Evolutionary conservation across 2,888 invertebrate genomes (phyloP).

Genomic region (Cephus pygmeus): DNA sequence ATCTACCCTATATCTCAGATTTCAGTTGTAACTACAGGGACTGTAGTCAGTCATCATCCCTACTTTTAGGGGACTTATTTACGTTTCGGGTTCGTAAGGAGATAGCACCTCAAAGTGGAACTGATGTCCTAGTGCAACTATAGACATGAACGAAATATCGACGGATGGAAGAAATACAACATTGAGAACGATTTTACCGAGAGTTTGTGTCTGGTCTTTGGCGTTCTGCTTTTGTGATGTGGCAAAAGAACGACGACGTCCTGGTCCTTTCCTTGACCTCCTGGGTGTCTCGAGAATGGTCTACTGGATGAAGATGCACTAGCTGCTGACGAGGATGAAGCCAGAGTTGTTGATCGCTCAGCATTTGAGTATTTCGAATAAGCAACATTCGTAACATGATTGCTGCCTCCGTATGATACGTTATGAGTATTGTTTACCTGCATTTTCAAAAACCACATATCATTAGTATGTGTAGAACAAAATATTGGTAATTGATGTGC

Average conservation of each 20-base stretch:
- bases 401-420: slow-evolving; percentile 73
- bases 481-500: neutral
- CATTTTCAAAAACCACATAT: neutral
- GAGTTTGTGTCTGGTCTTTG: slow-evolving; percentile 55
- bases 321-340: slow-evolving; percentile 26
- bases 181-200: slow-evolving; percentile 45
- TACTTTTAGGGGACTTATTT: too few relatives aligned
- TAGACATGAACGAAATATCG: neutral
- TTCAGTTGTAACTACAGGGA: too few relatives aligned
- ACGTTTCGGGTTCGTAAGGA: too few relatives aligned
- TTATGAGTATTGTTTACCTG: slow-evolving; percentile 76
- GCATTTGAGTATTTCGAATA: slow-evolving; percentile 51
- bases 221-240: slow-evolving; percentile 53
- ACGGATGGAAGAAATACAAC: neutral
- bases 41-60: too few relatives aligned
- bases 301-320: slow-evolving; percentile 21
- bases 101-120: neutral
- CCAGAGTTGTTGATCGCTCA: slow-evolving; percentile 30
- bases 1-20: too few relatives aligned
- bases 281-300: slow-evolving; percentile 12
- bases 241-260: slow-evolving; percentile 57
- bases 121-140: neutral
- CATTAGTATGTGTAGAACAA: neutral
- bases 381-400: slow-evolving; percentile 72
- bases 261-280: slow-evolving; percentile 46